Percentiles rank a stretch among this genome's conserved stretches.
phyloP scores from a whole-genome alignment of 2,797 vertebrate species.

The Cyclopterus lumpus region DNA sequence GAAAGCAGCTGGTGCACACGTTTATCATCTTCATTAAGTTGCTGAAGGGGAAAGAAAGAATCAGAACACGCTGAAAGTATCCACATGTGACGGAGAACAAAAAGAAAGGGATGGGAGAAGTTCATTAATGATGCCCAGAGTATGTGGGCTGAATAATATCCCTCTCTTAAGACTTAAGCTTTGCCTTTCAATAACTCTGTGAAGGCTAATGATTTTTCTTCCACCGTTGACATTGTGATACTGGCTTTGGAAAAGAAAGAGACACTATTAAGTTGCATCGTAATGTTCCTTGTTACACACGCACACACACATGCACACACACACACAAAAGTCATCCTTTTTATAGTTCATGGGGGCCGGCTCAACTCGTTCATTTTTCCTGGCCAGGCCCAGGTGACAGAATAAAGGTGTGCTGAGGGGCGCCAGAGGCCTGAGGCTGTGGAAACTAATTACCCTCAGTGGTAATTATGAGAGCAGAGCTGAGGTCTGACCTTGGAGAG shows the following conservation, averaged over 20 bases:
- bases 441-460: slow-evolving; percentile 84
- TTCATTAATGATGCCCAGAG: slow-evolving; percentile 74
- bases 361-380: slow-evolving; percentile 65
- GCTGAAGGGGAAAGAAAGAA: slow-evolving; percentile 58
- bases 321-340: slow-evolving; percentile 58
- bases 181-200: slow-evolving; percentile 83
- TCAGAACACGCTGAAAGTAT: slow-evolving; percentile 49
- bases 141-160: slow-evolving; percentile 67
- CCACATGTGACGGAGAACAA: slow-evolving; percentile 50
- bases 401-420: slow-evolving; percentile 75
- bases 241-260: slow-evolving; percentile 64
- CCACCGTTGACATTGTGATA: slow-evolving; percentile 62
- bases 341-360: slow-evolving; percentile 64
- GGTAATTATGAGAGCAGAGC: slow-evolving; percentile 79
- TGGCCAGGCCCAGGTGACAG: slow-evolving; percentile 69
- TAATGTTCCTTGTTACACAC: slow-evolving; percentile 65
- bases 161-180: slow-evolving; percentile 77
- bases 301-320: not conserved
- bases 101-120: slow-evolving; percentile 22
- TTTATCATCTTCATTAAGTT: slow-evolving; percentile 33
- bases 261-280: slow-evolving; percentile 70
- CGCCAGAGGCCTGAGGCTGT: slow-evolving; percentile 72
- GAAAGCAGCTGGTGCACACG: slow-evolving; percentile 33
- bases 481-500: slow-evolving; percentile 75
- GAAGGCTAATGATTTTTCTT: slow-evolving; percentile 77